phyloP scores from a whole-genome alignment of 2,113 vertebrate genomes.

The Notarius quadriscutis region DNA sequence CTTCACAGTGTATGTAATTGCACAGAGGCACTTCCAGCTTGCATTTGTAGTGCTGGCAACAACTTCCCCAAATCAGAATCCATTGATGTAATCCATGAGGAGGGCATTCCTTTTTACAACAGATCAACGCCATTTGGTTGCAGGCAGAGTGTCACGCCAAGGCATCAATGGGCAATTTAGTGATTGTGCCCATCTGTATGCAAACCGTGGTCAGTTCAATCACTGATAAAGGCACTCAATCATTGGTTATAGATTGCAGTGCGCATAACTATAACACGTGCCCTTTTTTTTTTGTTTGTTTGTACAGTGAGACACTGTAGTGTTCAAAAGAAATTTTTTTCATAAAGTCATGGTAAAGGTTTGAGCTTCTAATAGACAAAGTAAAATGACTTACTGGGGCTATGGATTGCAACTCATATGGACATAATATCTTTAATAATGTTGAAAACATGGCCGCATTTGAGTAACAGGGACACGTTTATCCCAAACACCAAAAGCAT shows the following conservation, averaged over 20 bases:
- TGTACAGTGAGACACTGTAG: neutral
- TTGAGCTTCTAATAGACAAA: neutral
- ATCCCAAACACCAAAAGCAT: neutral
- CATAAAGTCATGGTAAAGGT: neutral
- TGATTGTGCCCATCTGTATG: neutral
- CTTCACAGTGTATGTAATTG: conserved; percentile 10
- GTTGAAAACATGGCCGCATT: neutral
- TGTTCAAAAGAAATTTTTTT: neutral
- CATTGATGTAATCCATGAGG: conserved; percentile 21
- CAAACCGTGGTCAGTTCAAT: conserved; percentile 18
- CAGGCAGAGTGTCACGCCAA: conserved; percentile 8
- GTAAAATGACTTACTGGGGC: neutral
- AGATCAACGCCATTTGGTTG: conserved; percentile 35
- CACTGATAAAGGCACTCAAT: neutral
- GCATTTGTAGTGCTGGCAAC: neutral
- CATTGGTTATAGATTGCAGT: neutral
- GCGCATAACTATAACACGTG: neutral
- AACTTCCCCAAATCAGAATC: conserved; percentile 35
- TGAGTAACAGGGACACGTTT: neutral
- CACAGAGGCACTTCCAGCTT: neutral
- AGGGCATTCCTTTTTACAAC: conserved; percentile 30
- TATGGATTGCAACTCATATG: neutral
- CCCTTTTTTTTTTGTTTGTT: neutral
- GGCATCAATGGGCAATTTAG: neutral
- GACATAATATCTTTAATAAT: neutral